These are phyloP conservation scores for Hyles vespertilio DNA, from an alignment of 1,140 invertebrate genomes.

Conservation along the genomic window DNA sequence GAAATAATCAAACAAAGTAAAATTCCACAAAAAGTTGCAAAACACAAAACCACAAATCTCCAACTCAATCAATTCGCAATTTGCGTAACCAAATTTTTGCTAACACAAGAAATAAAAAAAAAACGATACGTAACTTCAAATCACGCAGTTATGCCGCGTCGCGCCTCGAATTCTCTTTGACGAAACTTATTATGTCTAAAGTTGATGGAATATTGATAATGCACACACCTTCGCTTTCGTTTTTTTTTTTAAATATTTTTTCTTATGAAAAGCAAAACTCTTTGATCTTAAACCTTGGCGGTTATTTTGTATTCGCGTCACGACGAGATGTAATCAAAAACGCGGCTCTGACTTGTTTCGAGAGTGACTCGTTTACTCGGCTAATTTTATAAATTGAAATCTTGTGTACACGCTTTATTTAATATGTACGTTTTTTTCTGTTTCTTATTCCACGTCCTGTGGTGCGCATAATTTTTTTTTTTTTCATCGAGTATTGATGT, in stretches of 20 bases:
- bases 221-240: conserved; percentile 9
- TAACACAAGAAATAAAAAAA: background rate
- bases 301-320: conserved; percentile 16
- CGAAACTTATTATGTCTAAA: conserved; percentile 14
- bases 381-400: conserved; percentile 9
- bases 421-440: too few species aligned
- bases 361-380: conserved; percentile 11
- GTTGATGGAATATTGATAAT: conserved; percentile 23
- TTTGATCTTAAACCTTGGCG: conserved; percentile 15
- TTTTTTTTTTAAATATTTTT: conserved; percentile 4
- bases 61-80: too few species aligned
- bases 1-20: too few species aligned
- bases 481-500: too few species aligned
- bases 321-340: conserved; percentile 21
- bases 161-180: conserved; percentile 4
- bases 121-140: background rate
- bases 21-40: too few species aligned
- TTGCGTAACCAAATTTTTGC: too few species aligned
- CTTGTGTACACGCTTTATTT: background rate
- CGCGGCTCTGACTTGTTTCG: conserved; percentile 18
- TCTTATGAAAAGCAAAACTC: conserved; percentile 10
- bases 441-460: too few species aligned
- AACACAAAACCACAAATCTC: too few species aligned
- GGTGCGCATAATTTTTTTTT: too few species aligned
- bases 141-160: background rate